Evolutionary conservation across 2,797 vertebrate species (phyloP).

Genomic region (Spatula clypeata): DNA sequence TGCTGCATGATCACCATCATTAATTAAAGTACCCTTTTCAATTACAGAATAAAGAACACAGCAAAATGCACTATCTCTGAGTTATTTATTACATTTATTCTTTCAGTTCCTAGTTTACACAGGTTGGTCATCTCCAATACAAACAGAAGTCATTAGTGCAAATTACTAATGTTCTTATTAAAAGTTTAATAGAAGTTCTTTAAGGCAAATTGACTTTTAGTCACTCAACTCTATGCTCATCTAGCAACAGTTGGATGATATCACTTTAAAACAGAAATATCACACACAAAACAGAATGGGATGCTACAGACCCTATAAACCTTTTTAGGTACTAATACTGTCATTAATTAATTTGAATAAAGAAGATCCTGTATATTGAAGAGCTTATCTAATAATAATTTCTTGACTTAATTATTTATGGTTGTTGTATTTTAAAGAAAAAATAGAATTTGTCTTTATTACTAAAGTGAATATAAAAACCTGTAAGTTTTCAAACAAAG

Average conservation of each 20-base stretch:
- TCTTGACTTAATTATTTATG: conserved; percentile 6
- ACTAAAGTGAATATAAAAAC: neutral
- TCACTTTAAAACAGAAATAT: neutral
- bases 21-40: conserved; percentile 37
- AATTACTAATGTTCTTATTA: conserved; percentile 49
- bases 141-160: conserved; percentile 39
- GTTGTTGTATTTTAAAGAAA: neutral
- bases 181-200: conserved; percentile 41
- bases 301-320: neutral
- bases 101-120: conserved; percentile 21
- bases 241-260: neutral
- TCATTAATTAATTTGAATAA: conserved; percentile 10
- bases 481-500: neutral
- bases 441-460: neutral
- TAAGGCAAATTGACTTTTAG: conserved; percentile 27
- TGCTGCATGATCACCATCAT: neutral
- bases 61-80: neutral
- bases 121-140: neutral
- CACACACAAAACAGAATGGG: neutral
- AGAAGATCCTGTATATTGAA: neutral
- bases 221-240: neutral
- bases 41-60: conserved; percentile 30
- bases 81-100: conserved; percentile 26
- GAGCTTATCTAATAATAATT: neutral
- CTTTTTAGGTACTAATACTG: neutral